These are phyloP conservation scores for Bombycilla garrulus DNA, from an alignment of 2,113 vertebrate species.

Conservation along the genomic window DNA sequence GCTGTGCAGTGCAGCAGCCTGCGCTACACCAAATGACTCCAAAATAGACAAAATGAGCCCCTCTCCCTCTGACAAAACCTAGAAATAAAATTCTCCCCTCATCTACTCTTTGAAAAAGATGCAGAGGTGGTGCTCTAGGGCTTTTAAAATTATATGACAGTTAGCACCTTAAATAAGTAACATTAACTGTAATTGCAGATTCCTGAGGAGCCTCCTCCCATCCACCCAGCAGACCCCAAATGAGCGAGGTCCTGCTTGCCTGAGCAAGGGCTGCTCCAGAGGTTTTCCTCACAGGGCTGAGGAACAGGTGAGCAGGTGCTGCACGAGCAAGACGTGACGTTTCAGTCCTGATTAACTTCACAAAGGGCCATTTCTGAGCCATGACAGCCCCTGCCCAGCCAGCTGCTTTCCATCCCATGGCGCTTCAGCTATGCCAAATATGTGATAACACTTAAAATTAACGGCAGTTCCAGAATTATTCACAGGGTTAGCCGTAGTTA, in stretches of 20 bases:
- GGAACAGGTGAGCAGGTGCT: neutral
- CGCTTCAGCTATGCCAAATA: neutral
- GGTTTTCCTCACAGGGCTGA: neutral
- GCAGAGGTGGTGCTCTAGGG: neutral
- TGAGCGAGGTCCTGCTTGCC: neutral
- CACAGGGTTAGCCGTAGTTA: neutral
- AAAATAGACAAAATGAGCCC: neutral
- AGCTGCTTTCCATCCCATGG: neutral
- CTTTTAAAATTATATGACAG: neutral
- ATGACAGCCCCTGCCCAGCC: neutral
- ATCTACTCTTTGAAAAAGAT: neutral
- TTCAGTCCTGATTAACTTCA: neutral
- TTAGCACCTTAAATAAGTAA: neutral
- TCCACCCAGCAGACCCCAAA: neutral
- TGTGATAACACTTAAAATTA: neutral
- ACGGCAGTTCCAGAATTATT: neutral
- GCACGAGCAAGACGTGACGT: accelerated
- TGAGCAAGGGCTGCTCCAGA: neutral
- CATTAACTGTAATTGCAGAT: neutral
- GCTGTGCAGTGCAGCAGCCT: neutral
- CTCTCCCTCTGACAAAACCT: neutral
- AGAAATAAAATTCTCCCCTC: neutral
- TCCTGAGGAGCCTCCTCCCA: neutral
- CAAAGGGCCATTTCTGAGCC: neutral
- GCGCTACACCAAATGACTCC: neutral